Base-by-base conservation (phyloP, 2,113 vertebrate species). In the Microcebus murinus region DNA sequence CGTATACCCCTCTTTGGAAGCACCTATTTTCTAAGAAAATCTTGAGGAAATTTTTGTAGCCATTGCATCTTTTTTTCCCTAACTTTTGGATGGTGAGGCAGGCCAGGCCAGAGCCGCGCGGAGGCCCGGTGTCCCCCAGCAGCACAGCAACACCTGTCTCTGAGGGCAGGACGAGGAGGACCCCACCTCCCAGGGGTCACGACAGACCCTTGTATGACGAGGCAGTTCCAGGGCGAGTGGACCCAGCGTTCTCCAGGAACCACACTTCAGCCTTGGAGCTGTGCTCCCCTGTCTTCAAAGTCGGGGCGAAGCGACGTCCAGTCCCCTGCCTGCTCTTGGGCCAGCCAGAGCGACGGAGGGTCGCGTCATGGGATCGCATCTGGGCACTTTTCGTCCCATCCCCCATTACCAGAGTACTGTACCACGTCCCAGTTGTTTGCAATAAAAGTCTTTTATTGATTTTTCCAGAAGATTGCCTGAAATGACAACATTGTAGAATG, bases 21-120 rank as follows among this genome's bases (percentile, higher is more conserved):
- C 63, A 65, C n/a, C 63, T 90, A 76, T 91, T 93, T 97, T 94
- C 73, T 59, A 90, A 95, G 79, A 93, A 89, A 93, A 93, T 42
- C 25, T 59, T 59, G 50, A 95, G 80, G 79, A 34, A 34, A 31
- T 74, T 94, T 84, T 39, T 4, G 13, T 79, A 92, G 36, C 31
- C 11, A 81, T 87, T 65, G 29, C 14, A 2, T 92, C 48, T 82
- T 73, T 31, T 67, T 52, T 17, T 36, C 27, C 15, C 12, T 61
- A 25, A 48, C 48, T 65, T 94, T 87, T 61, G 39, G 70, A 39
- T 83, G 45, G 17, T 61, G 25, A 67, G 36, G 50, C 42, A 42
- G 67, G n/a, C 79, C 57, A 76, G 65, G 65, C 42, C 55, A 52
- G 67, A 71, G 63, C 55, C 13, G 0, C 10, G 29, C 13, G 34